Percentiles rank a stretch among this genome's conserved stretches.
Evolutionary conservation across 2,113 vertebrate genomes (phyloP).

Genomic region (Oryzias javanicus): DNA sequence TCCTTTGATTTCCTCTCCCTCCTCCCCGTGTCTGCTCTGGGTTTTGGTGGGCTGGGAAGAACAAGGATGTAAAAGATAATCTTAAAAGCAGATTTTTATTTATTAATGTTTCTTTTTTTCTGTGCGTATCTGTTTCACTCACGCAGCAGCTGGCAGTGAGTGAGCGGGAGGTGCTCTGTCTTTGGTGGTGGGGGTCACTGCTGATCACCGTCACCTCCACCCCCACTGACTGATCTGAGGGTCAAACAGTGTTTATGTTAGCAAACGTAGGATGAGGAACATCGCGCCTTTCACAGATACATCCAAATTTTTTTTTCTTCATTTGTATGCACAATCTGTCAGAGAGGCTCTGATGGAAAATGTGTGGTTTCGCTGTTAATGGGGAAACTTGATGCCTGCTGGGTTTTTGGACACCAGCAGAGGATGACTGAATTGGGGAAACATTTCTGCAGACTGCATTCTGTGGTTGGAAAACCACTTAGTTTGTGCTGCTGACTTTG

Average conservation of each 20-base stretch:
- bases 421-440: constrained; percentile 65
- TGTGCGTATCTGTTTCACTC: constrained; percentile 39
- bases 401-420: constrained; percentile 57
- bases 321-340: constrained; percentile 46
- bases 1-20: constrained; percentile 71
- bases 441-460: constrained; percentile 65
- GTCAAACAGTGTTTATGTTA: constrained; percentile 50
- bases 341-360: constrained; percentile 56
- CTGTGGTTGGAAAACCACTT: constrained; percentile 74
- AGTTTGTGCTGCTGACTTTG: constrained; percentile 59
- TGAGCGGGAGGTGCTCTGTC: constrained; percentile 85
- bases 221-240: constrained; percentile 84
- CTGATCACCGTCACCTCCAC: constrained; percentile 87
- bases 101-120: not conserved
- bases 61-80: constrained; percentile 36
- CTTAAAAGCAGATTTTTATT: constrained; percentile 42
- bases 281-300: constrained; percentile 20
- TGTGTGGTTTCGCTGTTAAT: constrained; percentile 64
- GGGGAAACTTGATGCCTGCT: constrained; percentile 60
- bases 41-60: constrained; percentile 54
- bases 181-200: constrained; percentile 87
- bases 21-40: constrained; percentile 73
- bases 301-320: constrained; percentile 25
- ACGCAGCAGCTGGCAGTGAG: constrained; percentile 87
- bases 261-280: constrained; percentile 8